Evolutionary conservation across 2,888 invertebrate genomes (phyloP).

Genomic region (Perizoma flavofasciatum): DNA sequence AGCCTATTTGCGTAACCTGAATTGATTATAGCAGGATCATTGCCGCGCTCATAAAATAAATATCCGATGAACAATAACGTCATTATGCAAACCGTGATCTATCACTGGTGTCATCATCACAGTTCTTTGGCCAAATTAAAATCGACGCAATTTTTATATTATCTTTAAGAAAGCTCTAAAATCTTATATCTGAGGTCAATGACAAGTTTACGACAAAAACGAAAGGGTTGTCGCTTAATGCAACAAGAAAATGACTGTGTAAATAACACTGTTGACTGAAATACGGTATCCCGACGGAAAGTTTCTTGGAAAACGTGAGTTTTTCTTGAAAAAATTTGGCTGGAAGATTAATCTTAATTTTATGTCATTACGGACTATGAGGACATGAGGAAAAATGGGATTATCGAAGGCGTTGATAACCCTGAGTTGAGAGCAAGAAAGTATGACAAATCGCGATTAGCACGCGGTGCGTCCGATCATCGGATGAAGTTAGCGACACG

Average conservation of each 20-base stretch:
- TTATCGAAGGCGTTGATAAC: slow-evolving; percentile 39
- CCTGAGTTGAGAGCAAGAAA: slow-evolving; percentile 57
- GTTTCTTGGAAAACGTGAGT: slow-evolving; percentile 25
- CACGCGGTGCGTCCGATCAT: slow-evolving; percentile 43
- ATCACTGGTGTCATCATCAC: neutral
- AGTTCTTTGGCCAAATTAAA: slow-evolving; percentile 9
- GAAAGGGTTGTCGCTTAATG: slow-evolving; percentile 46
- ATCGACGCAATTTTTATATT: slow-evolving; percentile 15
- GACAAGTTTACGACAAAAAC: slow-evolving; percentile 50
- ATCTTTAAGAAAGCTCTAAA: slow-evolving; percentile 48
- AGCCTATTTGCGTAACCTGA: slow-evolving; percentile 34
- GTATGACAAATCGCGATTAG: slow-evolving; percentile 69
- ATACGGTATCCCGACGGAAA: slow-evolving; percentile 39
- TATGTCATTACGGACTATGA: slow-evolving; percentile 37
- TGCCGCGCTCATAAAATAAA: slow-evolving; percentile 13
- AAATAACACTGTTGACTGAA: slow-evolving; percentile 42
- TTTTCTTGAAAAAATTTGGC: slow-evolving; percentile 23
- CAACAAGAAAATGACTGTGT: slow-evolving; percentile 33
- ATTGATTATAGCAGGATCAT: slow-evolving; percentile 31
- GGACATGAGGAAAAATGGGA: slow-evolving; percentile 27
- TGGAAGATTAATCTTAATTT: slow-evolving; percentile 33
- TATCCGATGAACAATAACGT: slow-evolving; percentile 9
- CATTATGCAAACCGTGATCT: slow-evolving; percentile 11
- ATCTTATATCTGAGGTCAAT: slow-evolving; percentile 50
- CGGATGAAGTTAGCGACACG: slow-evolving; percentile 51